Percentiles rank a stretch among this genome's conserved stretches.
Conservation (phyloP, 2,113 vertebrate genomes). For the Sclerurus mexicanus region DNA sequence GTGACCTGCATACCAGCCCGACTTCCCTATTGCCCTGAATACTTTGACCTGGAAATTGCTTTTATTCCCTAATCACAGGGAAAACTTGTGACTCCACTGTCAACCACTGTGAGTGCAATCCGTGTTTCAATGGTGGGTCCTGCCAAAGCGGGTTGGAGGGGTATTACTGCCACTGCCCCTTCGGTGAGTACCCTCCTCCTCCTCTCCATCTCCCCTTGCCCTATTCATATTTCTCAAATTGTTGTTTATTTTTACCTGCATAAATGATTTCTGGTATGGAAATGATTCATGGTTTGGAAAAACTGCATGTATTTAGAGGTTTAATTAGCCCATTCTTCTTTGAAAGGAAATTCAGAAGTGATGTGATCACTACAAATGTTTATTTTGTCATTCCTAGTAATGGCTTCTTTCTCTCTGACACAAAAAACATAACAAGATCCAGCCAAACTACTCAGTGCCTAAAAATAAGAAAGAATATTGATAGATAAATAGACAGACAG, state of each 20-base stretch:
- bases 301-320: neutral
- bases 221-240: neutral
- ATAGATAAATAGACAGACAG: neutral
- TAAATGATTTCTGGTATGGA: neutral
- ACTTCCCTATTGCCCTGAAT: neutral
- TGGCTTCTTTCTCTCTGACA: neutral
- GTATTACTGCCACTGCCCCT: slow-evolving; percentile 95
- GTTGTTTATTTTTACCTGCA: neutral
- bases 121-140: slow-evolving; percentile 97
- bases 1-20: neutral
- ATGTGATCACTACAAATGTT: neutral
- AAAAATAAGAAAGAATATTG: neutral
- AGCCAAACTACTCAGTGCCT: neutral
- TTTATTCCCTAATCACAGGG: slow-evolving; percentile 72
- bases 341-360: neutral
- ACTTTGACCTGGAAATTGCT: slow-evolving; percentile 1
- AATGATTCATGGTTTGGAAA: neutral
- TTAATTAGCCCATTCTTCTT: neutral
- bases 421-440: neutral
- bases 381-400: neutral
- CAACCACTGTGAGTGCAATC: slow-evolving; percentile 97
- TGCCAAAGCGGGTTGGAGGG: slow-evolving; percentile 92
- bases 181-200: slow-evolving; percentile 83
- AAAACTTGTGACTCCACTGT: slow-evolving; percentile 92
- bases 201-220: neutral